phyloP scores from a whole-genome alignment of 1,140 invertebrate species.

The Cotesia vestalis region DNA sequence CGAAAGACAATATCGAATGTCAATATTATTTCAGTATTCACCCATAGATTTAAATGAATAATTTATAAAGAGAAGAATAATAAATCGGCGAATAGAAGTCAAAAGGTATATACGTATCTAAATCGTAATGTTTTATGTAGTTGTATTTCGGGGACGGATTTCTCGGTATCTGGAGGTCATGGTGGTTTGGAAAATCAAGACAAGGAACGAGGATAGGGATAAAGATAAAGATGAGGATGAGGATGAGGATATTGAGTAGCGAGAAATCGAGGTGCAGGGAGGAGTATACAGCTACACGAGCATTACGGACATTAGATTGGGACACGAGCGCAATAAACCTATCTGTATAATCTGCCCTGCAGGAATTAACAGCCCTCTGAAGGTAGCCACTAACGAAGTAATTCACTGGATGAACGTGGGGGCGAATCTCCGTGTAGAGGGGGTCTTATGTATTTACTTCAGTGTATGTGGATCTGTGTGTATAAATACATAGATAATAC shows the following conservation, averaged over 20 bases:
- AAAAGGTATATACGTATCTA: no score
- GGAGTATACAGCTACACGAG: slow-evolving; percentile 46
- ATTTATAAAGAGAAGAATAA: no score
- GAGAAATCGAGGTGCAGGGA: slow-evolving; percentile 32
- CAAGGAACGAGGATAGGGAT: slow-evolving; percentile 12
- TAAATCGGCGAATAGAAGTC: no score
- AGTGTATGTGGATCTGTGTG: slow-evolving; percentile 31
- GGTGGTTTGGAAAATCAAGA: slow-evolving; percentile 15
- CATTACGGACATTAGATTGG: slow-evolving; percentile 68
- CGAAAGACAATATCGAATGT: no score
- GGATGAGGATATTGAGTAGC: slow-evolving; percentile 17
- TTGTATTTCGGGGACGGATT: no score
- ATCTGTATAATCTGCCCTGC: slow-evolving; percentile 68
- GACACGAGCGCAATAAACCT: slow-evolving; percentile 68
- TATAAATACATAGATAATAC: slow-evolving; percentile 40
- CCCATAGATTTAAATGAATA: no score
- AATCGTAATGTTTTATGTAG: no score
- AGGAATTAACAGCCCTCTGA: slow-evolving; percentile 68
- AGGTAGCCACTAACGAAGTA: slow-evolving; percentile 68
- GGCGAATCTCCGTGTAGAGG: slow-evolving; percentile 38
- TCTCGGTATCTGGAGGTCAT: slow-evolving; percentile 5
- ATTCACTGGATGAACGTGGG: slow-evolving; percentile 66
- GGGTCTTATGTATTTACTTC: slow-evolving; percentile 40
- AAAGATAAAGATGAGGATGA: slow-evolving; percentile 17
- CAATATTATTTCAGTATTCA: no score